These are phyloP conservation scores for Bos javanicus DNA, from an alignment of 2,113 vertebrate species.

Conservation along the genomic window DNA sequence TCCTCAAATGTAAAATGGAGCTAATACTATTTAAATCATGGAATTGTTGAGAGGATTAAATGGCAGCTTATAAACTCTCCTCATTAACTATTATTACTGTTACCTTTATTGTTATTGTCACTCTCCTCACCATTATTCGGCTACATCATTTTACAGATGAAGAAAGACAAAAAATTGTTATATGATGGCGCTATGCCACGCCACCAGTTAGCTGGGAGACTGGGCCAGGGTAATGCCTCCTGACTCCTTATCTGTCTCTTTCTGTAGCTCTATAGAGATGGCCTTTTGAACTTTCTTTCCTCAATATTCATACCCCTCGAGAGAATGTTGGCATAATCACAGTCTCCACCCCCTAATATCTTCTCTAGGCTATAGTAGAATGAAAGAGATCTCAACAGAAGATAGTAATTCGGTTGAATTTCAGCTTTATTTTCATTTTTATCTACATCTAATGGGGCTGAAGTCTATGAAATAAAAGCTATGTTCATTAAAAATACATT, in stretches of 20 bases:
- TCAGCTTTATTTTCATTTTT: slow-evolving; percentile 16
- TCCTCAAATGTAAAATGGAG: neutral
- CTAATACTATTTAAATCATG: neutral
- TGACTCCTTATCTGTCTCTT: neutral
- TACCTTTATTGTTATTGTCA: neutral
- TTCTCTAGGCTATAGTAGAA: neutral
- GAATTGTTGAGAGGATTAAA: neutral
- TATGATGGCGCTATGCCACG: accelerated
- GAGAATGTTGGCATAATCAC: neutral
- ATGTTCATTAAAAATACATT: neutral
- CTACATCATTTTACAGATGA: neutral
- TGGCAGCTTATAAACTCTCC: neutral
- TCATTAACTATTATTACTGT: neutral
- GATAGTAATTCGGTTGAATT: neutral
- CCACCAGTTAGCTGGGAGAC: neutral
- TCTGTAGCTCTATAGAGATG: accelerated
- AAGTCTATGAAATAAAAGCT: neutral
- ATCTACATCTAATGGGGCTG: neutral
- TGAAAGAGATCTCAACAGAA: neutral
- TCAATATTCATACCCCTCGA: neutral
- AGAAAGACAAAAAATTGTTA: neutral
- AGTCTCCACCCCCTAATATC: neutral
- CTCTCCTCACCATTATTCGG: neutral
- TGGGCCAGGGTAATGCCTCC: neutral
- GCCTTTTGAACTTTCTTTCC: neutral